phyloP scores from a whole-genome alignment of 1,140 invertebrate genomes.

The Heliconius nattereri region DNA sequence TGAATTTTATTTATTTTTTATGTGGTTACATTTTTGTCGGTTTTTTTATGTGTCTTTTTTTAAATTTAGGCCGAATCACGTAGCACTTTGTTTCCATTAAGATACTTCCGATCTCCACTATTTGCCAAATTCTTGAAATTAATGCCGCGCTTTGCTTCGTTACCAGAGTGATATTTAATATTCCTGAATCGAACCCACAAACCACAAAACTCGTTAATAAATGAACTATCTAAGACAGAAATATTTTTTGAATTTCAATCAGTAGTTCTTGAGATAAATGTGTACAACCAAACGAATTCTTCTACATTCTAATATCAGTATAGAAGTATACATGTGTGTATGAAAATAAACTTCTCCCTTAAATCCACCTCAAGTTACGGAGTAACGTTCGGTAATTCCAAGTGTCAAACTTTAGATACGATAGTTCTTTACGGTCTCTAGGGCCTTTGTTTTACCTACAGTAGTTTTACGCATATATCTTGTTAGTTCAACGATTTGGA shows the following conservation, averaged over 20 bases:
- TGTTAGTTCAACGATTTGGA: slow-evolving; percentile 21
- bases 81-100: neutral
- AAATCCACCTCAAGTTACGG: slow-evolving; percentile 36
- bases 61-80: neutral
- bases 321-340: neutral
- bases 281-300: too few relatives aligned
- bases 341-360: slow-evolving; percentile 39
- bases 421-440: slow-evolving; percentile 41
- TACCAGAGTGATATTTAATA: neutral
- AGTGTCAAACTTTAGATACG: slow-evolving; percentile 51
- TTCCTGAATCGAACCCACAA: neutral
- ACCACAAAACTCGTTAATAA: too few relatives aligned
- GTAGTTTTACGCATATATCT: slow-evolving; percentile 24
- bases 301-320: neutral
- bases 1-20: neutral
- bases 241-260: too few relatives aligned
- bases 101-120: neutral
- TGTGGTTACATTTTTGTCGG: too few relatives aligned
- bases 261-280: too few relatives aligned
- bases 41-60: neutral
- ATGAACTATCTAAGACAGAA: too few relatives aligned
- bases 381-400: slow-evolving; percentile 44
- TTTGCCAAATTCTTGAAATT: neutral
- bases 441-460: slow-evolving; percentile 29
- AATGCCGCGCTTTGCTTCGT: neutral